phyloP scores from a whole-genome alignment of 2,113 vertebrate genomes.

The Hucho hucho region DNA sequence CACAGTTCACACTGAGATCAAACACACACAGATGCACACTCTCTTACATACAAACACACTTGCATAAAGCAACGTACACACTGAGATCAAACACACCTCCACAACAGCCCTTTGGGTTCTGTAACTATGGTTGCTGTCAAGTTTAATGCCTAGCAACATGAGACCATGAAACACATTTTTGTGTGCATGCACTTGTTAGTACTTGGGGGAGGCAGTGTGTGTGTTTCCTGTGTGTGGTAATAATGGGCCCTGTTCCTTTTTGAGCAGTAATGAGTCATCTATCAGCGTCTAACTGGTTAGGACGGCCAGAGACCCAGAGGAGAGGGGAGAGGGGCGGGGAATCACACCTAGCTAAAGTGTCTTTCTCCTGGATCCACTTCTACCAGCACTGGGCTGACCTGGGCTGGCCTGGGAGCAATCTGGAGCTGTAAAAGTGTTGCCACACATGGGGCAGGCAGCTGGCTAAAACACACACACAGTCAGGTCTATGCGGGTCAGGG shows the following conservation, averaged over 20 bases:
- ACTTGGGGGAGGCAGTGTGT: conserved; percentile 4
- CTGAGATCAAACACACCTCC: conserved; percentile 71
- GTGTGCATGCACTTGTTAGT: conserved; percentile 9
- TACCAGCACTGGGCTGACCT: conserved; percentile 48
- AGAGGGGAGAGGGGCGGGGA: conserved; percentile 41
- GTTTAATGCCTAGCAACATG: conserved; percentile 76
- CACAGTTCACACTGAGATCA: conserved; percentile 69
- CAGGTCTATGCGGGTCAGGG: conserved; percentile 75
- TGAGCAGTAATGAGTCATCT: conserved; percentile 59
- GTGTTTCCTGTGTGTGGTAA: background rate
- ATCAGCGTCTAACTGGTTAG: conserved; percentile 58
- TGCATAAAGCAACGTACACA: conserved; percentile 33
- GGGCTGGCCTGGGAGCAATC: conserved; percentile 85
- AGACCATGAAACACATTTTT: conserved; percentile 66
- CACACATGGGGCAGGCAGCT: conserved; percentile 79
- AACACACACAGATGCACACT: conserved; percentile 13
- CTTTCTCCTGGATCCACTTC: conserved; percentile 52
- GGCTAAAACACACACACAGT: conserved; percentile 21
- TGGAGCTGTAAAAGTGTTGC: conserved; percentile 90
- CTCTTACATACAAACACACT: conserved; percentile 37
- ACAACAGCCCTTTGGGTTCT: conserved; percentile 70
- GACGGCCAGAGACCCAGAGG: conserved; percentile 52
- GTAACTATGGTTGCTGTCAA: conserved; percentile 75
- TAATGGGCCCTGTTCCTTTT: conserved; percentile 20
- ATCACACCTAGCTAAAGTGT: conserved; percentile 57